These are phyloP conservation scores for Moxostoma hubbsi DNA, from an alignment of 2,797 vertebrate genomes.

Conservation along the genomic window DNA sequence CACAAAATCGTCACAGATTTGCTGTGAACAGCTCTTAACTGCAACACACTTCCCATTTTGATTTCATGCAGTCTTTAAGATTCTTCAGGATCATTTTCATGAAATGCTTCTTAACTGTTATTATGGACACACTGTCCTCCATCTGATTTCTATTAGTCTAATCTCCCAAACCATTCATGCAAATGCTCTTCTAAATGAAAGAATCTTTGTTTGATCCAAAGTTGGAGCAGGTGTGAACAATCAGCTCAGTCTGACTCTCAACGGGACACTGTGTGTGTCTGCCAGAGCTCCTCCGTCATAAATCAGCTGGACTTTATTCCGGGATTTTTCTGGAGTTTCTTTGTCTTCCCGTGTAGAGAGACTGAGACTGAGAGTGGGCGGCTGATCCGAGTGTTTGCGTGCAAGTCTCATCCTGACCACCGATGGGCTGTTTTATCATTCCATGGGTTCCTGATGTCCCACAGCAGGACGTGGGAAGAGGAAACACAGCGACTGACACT, in stretches of 20 bases:
- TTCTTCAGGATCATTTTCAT: constrained; percentile 37
- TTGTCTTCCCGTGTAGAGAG: constrained; percentile 29
- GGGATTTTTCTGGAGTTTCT: constrained; percentile 67
- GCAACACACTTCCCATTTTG: too few relatives aligned
- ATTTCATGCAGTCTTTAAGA: background rate
- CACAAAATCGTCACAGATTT: too few relatives aligned
- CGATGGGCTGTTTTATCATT: constrained; percentile 61
- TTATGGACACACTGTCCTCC: constrained; percentile 65
- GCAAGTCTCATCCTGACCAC: constrained; percentile 59
- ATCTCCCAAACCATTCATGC: constrained; percentile 46
- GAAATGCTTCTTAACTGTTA: constrained; percentile 51
- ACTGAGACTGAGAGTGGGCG: constrained; percentile 32
- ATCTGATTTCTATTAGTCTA: constrained; percentile 54
- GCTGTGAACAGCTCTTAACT: too few relatives aligned
- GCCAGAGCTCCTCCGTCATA: constrained; percentile 74
- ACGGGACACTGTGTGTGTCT: constrained; percentile 77
- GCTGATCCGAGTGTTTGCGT: constrained; percentile 53
- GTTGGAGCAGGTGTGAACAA: constrained; percentile 42
- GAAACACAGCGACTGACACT: constrained; percentile 44
- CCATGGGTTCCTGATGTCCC: constrained; percentile 60
- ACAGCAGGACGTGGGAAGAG: constrained; percentile 53
- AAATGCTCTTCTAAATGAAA: constrained; percentile 42
- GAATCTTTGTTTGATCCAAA: constrained; percentile 41
- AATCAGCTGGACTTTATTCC: constrained; percentile 76
- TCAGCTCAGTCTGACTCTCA: constrained; percentile 70